A percentile compares a stretch with the other conserved stretches of the same genome.
These are phyloP conservation scores for Thaleichthys pacificus DNA, from an alignment of 2,797 vertebrate species.

Conservation along the genomic window DNA sequence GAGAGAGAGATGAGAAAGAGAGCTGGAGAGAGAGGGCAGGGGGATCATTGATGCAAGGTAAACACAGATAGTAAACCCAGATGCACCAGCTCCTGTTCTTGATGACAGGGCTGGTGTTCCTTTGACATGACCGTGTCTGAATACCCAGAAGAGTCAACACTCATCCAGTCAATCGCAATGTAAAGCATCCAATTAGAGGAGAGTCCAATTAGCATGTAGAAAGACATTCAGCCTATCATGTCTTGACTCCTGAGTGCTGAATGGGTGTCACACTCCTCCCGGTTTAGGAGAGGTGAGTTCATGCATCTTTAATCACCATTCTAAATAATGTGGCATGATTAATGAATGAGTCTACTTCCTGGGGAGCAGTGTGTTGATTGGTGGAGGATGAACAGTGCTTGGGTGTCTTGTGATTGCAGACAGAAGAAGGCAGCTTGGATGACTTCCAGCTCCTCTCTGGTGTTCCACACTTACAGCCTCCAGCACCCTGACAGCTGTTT, in stretches of 20 bases:
- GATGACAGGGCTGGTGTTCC: constrained; percentile 43
- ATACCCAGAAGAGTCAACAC: background rate
- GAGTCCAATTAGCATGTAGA: no score
- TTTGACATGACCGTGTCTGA: constrained; percentile 25
- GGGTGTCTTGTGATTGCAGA: constrained; percentile 16
- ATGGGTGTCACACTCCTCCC: constrained; percentile 36
- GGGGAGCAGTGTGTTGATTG: constrained; percentile 56
- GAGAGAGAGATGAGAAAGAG: background rate
- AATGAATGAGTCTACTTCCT: constrained; percentile 62
- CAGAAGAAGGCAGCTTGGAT: constrained; percentile 24
- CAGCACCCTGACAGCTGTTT: background rate
- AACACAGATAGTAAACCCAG: no score
- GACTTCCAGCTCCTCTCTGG: background rate
- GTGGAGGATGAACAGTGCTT: constrained; percentile 23
- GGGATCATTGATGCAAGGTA: constrained; percentile 61
- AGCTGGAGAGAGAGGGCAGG: background rate
- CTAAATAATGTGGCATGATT: constrained; percentile 62
- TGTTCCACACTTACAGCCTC: background rate
- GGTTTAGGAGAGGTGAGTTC: constrained; percentile 31
- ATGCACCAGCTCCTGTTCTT: constrained; percentile 46
- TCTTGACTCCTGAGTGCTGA: constrained; percentile 30
- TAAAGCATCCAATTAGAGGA: constrained; percentile 14
- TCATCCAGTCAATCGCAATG: constrained; percentile 37
- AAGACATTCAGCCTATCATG: no score
- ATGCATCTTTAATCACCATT: constrained; percentile 58